Evolutionary conservation across 2,113 vertebrate species (phyloP), one percentile per base, ranked within the genome.

Genomic region (Taurulus bubalis): DNA sequence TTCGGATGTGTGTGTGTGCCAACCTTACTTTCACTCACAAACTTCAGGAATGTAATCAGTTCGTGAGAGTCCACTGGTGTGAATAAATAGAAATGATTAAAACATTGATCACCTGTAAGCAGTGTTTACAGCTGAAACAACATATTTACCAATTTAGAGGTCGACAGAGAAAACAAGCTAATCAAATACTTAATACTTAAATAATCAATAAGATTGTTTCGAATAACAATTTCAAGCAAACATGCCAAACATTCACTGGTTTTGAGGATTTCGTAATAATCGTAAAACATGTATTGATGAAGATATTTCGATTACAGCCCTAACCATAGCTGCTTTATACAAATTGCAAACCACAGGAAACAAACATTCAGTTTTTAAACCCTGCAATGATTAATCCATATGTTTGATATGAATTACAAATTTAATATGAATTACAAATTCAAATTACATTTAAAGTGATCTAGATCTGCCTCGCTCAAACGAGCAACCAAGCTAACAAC

Each of bases 31-130:
- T 79, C 59, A 83, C 76, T 79, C 66, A 51, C 47, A 71, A 75
- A 66, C 28, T 71, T 78, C 55, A 58, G 77, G 93, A 85, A 94
- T 92, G 89, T 83, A 91, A 89, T 94, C 82, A 90, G 69, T 75
- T 40, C 70, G 70, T 72, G 66, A 82, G 53, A 89, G 83, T 79
- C 69, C 71, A 76, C 55, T 85, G 74, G 26, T 85, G 85, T 71
- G 73, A 80, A 80, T 84, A 87, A 89, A 90, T 89, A 91, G 90
- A 83, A 77, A 58, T 89, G 78, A 91, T 78, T 51, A 64, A 71
- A 77, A 63, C 49, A 47, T 65, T 69, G n/a, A 79, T 55, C 53
- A 75, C 62, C 60, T 78, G 55, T 42, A 45, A 63, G 15, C 22
- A 76, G 60, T 58, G 51, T n/a, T n/a, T 63, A 64, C 14, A 47